Evolutionary conservation across 2,888 invertebrate genomes (phyloP), one percentile per base, ranked within the genome.

Genomic region (Dynastes hyllus): DNA sequence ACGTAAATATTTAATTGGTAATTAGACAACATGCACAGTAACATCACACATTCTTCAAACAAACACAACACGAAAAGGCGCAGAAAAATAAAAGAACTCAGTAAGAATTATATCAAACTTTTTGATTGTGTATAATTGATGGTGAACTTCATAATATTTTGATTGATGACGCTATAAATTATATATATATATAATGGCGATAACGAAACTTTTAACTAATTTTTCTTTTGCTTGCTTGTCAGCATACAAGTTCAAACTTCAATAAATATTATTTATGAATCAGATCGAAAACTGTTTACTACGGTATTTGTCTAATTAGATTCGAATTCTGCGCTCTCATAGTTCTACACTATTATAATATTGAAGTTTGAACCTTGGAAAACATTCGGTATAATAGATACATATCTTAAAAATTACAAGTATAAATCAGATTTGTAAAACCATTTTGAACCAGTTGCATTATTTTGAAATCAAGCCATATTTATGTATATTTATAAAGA

Each of bases 211-310:
- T 67, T 67, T 67, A 45, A n/a, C 13, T 67, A 67, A 22, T 67
- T 67, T 45, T 45, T 67, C 13, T 22, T 67, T 13, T 45, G 45
- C 45, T 40, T 67, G 67, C 67, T 13, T 32, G 27, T 65, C 65
- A 9, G 29, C 29, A n/a, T n/a, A 45, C 22, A 22, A 22, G 40
- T 40, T 16, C 67, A 67, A 67, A 67, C 9, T 67, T 67, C 67
- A 45, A 2, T 45, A 67, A 67, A 67, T 22, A 67, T 67, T 67
- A 32, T 11, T 32, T 29, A 67, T 67, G 45, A 67, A 11, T 67
- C 45, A 67, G 0, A 22, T 13, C 61, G 22, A 27, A 61, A 9
- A 53, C 11, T 11, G 29, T 27, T 27, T 27, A 63, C 16, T 16
- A 16, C 16, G 5, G 55, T 6, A 55, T 16, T 16, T 16, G n/a